These are phyloP conservation scores for Bombus sibiricus DNA, from an alignment of 1,140 invertebrate species.

Conservation along the genomic window DNA sequence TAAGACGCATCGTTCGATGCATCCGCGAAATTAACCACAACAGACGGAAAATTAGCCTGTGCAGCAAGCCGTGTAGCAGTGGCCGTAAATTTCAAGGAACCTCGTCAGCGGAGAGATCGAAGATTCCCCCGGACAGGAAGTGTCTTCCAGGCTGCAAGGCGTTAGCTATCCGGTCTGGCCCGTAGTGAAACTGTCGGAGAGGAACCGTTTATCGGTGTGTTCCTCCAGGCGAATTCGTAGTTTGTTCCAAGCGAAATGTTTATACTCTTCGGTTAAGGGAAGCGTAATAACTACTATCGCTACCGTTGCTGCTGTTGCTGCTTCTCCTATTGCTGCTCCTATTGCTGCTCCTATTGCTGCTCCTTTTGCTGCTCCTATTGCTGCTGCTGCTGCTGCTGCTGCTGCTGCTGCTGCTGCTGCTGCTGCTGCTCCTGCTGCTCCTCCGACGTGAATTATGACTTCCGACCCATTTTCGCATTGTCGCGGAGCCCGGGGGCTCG, in stretches of 20 bases:
- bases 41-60: neutral
- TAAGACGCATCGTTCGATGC: neutral
- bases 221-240: slow-evolving; percentile 51
- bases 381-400: slow-evolving; percentile 2
- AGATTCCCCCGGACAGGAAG: slow-evolving; percentile 32
- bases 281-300: neutral
- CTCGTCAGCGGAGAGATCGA: slow-evolving; percentile 37
- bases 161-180: slow-evolving; percentile 2
- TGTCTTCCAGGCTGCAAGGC: slow-evolving; percentile 20
- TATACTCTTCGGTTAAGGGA: slow-evolving; percentile 31
- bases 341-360: neutral
- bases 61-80: slow-evolving; percentile 7
- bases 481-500: slow-evolving; percentile 54
- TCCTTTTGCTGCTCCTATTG: neutral
- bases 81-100: neutral
- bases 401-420: slow-evolving; percentile 19
- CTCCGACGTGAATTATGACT: slow-evolving; percentile 77
- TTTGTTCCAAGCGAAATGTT: slow-evolving; percentile 49
- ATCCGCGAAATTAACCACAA: neutral
- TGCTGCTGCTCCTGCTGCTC: slow-evolving; percentile 12
- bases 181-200: slow-evolving; percentile 27
- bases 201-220: slow-evolving; percentile 15
- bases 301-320: neutral
- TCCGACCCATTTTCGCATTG: slow-evolving; percentile 78
- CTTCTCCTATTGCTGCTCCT: neutral